A percentile compares a stretch with the other conserved stretches of the same genome.
Conservation (phyloP, 1,140 invertebrate genomes). For the Formica selysi region DNA sequence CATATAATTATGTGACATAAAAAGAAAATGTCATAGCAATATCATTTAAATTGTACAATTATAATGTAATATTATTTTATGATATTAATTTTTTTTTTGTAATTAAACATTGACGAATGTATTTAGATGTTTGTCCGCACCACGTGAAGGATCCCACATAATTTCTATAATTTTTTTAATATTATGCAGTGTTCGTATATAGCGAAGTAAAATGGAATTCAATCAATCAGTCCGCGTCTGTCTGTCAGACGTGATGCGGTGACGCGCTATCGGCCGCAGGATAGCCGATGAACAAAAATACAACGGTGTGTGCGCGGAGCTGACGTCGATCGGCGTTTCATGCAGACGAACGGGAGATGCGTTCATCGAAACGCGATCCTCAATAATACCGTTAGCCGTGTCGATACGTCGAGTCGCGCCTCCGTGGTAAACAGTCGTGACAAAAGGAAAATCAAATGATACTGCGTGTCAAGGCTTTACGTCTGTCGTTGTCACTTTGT, state of each 20-base stretch:
- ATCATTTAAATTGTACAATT: too few species aligned
- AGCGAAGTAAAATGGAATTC: constrained; percentile 35
- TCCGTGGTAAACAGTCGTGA: constrained; percentile 29
- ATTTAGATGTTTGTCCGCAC: neutral
- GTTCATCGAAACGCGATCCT: constrained; percentile 55
- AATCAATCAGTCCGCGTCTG: constrained; percentile 47
- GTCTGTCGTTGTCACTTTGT: neutral
- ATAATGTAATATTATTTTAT: too few species aligned
- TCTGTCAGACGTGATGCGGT: constrained; percentile 27
- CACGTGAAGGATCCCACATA: neutral
- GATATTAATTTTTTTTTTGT: neutral
- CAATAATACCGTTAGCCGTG: constrained; percentile 35
- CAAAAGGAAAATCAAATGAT: constrained; percentile 48
- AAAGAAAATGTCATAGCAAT: too few species aligned
- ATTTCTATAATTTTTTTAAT: constrained; percentile 13
- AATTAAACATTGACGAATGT: neutral
- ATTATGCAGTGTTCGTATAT: neutral
- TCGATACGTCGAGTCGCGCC: constrained; percentile 41
- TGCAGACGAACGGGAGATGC: constrained; percentile 29
- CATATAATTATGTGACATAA: too few species aligned
- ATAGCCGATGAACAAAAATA: constrained; percentile 45
- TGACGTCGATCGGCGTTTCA: constrained; percentile 33
- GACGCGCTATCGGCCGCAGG: constrained; percentile 31
- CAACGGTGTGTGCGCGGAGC: neutral
- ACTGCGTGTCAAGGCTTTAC: neutral